phyloP scores from a whole-genome alignment of 35 echinoderm and acorn worm genomes.

The Stichopus chloronotus region DNA sequence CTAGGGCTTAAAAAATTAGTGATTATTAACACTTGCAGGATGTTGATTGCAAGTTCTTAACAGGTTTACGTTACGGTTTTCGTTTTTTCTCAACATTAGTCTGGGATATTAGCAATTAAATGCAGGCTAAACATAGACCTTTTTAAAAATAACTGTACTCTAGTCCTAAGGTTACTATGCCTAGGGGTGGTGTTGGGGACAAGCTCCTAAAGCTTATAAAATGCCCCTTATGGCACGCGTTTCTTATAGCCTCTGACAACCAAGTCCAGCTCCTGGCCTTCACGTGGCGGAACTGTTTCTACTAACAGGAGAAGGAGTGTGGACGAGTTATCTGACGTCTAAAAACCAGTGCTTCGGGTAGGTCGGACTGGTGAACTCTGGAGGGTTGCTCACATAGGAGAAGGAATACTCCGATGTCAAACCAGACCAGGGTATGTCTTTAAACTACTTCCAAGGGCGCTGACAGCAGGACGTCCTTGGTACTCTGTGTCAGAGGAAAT shows the following conservation, averaged over 20 bases:
- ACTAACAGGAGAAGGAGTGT: constrained; percentile 25
- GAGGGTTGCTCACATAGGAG: background rate
- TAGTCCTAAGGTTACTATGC: no score
- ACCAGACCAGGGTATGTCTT: constrained; percentile 33
- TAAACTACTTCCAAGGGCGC: constrained; percentile 8
- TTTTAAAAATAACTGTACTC: no score
- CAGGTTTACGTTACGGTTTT: no score
- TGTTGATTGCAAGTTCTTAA: no score
- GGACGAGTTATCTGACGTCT: constrained; percentile 5
- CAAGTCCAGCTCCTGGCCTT: background rate
- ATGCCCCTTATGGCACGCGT: constrained; percentile 18
- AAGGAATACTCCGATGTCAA: background rate
- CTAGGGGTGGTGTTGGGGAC: background rate
- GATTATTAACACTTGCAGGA: no score
- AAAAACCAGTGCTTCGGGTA: constrained; percentile 37
- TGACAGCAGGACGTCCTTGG: background rate
- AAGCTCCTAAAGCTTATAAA: background rate
- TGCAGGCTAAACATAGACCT: background rate
- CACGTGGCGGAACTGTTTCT: no score
- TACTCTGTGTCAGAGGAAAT: background rate
- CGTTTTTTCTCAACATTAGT: no score
- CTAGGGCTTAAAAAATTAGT: no score
- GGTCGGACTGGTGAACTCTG: no score
- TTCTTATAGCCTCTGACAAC: no score
- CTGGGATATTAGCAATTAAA: no score